phyloP scores from a whole-genome alignment of 2,113 vertebrate genomes.

The Chionodraco myersi region DNA sequence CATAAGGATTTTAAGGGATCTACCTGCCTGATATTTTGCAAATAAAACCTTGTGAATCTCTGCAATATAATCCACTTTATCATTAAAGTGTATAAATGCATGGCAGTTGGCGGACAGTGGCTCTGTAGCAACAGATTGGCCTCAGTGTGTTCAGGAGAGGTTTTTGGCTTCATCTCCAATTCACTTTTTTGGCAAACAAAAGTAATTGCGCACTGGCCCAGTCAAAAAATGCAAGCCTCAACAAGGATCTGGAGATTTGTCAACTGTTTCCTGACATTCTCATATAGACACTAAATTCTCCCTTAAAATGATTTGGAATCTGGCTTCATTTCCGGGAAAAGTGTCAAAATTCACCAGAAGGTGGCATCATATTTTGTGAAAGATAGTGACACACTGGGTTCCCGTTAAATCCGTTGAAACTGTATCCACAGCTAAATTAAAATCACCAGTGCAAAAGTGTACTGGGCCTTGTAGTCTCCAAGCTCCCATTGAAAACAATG shows the following conservation, averaged over 20 bases:
- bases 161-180: conserved; percentile 17
- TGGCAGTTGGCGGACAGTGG: not conserved
- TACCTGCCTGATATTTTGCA: not conserved
- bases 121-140: conserved; percentile 31
- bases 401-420: no score
- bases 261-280: not conserved
- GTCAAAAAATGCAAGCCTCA: not conserved
- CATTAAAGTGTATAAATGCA: not conserved
- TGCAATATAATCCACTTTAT: not conserved
- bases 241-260: not conserved
- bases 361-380: not conserved
- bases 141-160: conserved; percentile 9
- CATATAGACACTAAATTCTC: not conserved
- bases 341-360: not conserved
- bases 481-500: not conserved
- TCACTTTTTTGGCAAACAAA: conserved; percentile 4
- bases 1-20: not conserved
- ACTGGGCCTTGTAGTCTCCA: not conserved
- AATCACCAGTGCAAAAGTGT: no score
- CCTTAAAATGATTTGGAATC: not conserved
- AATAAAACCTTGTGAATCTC: not conserved
- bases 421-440: no score
- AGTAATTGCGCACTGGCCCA: not conserved
- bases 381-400: not conserved
- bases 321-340: not conserved